Evolutionary conservation across 2,888 invertebrate species (phyloP), one percentile per base, ranked within the genome.

Genomic region (Agrilus mali): DNA sequence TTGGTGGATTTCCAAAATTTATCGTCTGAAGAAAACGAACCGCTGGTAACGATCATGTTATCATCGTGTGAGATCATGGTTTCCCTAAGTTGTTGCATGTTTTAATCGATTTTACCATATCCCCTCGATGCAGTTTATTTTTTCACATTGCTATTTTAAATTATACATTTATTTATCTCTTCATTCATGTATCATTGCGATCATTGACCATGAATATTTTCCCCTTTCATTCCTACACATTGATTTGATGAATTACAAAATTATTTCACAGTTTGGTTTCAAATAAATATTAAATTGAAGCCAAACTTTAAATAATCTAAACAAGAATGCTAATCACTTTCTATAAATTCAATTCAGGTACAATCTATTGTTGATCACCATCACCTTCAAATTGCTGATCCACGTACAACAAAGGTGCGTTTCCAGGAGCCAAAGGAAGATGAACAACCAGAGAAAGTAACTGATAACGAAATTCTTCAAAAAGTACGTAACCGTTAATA

Each of bases 341-440:
- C 12, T 35, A 10, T 7, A n/a, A 3, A 15, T 17, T 7, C 44
- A 43, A 55, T 58, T 48, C 71, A 93, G 92, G 90, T 93, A 41
- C 93, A 94, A 75, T 83, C 88, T 41, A 92, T 94, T 58, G 86
- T 94, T 50, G 93, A 94, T 67, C 86, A 87, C 61, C 86, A 87
- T 64, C 88, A 88, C 62, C 82, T 82, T 50, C 81, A 82, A 58
- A 75, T 80, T 48, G 74, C 74, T 53, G 74, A 74, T 50, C 86
- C 87, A 68, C 77, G 80, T 17, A 78, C 85, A 46, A 82, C 86
- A 53, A 89, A 88, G 70, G 89, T 90, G 43, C 79, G 89, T 49
- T 90, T 90, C 68, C 84, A 88, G 55, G 89, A 90, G 63, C 85
- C 82, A 0, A 74, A 72, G 33, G 57, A 63, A 22, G 68, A 66